Percentiles rank a stretch among this genome's conserved stretches.
phyloP scores from a whole-genome alignment of 1,140 invertebrate species.

The Harlomillsia oculata region DNA sequence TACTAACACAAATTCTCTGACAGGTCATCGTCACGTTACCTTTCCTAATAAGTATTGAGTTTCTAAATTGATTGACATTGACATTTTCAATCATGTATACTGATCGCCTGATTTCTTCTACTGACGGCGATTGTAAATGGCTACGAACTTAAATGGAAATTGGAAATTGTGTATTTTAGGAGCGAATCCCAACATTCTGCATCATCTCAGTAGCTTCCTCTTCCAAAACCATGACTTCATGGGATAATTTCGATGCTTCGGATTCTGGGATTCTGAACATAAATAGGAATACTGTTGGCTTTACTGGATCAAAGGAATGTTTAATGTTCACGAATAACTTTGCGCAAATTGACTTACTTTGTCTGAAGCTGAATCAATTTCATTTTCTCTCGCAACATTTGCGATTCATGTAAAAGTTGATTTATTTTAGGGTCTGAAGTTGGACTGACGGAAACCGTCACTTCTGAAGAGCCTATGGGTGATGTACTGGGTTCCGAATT shows the following conservation, averaged over 20 bases:
- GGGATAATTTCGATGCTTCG: not conserved
- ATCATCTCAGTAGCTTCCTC: conserved; percentile 12
- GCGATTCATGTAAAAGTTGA: conserved; percentile 4
- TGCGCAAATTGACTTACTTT: conserved; percentile 8
- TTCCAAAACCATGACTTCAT: conserved; percentile 11
- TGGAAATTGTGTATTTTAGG: not conserved
- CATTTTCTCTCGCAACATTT: conserved; percentile 18
- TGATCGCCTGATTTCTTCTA: too few species aligned
- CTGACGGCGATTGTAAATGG: too few species aligned
- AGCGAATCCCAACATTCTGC: conserved; percentile 15
- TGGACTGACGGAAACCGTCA: too few species aligned
- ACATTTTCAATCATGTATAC: too few species aligned
- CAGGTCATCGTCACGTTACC: too few species aligned
- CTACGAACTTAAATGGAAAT: too few species aligned
- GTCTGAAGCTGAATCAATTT: conserved; percentile 17
- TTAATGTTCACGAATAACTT: not conserved
- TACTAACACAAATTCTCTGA: too few species aligned
- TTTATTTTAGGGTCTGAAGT: too few species aligned
- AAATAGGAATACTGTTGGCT: not conserved
- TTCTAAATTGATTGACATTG: too few species aligned
- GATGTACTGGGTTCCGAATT: too few species aligned
- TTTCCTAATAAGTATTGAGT: too few species aligned
- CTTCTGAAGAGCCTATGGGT: too few species aligned
- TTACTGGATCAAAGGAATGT: not conserved
- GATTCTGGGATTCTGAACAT: conserved; percentile 6